Percentiles rank a stretch among this genome's conserved stretches.
Evolutionary conservation across 2,888 invertebrate species (phyloP).

Genomic region (Stegana nigrithorax): DNA sequence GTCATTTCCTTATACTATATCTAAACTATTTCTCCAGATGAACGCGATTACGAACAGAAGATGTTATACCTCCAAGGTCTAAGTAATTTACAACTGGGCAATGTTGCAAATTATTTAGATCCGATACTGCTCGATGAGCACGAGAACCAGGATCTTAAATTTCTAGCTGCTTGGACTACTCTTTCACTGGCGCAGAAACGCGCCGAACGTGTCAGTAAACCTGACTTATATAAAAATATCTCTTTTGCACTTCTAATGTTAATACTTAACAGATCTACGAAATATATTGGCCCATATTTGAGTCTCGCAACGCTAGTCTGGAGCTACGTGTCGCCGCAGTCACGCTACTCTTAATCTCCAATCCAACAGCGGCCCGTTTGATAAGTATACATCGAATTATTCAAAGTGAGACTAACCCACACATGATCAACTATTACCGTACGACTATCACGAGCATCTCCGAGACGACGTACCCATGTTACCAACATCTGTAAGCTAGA

Average conservation of each 20-base stretch:
- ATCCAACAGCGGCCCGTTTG: constrained; percentile 75
- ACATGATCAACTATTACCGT: constrained; percentile 78
- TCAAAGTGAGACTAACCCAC: constrained; percentile 73
- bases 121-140: constrained; percentile 73
- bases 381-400: constrained; percentile 79
- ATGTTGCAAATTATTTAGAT: constrained; percentile 71
- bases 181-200: constrained; percentile 70
- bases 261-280: constrained; percentile 71
- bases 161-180: constrained; percentile 77
- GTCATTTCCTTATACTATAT: too few species aligned
- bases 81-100: constrained; percentile 74
- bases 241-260: too few species aligned
- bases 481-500: constrained; percentile 74
- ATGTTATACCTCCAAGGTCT: constrained; percentile 80
- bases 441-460: constrained; percentile 78
- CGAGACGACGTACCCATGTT: constrained; percentile 76
- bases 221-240: constrained; percentile 1
- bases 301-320: constrained; percentile 75
- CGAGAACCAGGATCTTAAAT: constrained; percentile 69
- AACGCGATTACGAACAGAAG: constrained; percentile 75
- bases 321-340: constrained; percentile 77
- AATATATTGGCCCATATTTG: constrained; percentile 77
- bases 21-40: constrained; percentile 69
- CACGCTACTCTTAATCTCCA: constrained; percentile 74
- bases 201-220: constrained; percentile 69